Conservation (phyloP, 2,113 vertebrate species). For the Ptilonorhynchus violaceus region DNA sequence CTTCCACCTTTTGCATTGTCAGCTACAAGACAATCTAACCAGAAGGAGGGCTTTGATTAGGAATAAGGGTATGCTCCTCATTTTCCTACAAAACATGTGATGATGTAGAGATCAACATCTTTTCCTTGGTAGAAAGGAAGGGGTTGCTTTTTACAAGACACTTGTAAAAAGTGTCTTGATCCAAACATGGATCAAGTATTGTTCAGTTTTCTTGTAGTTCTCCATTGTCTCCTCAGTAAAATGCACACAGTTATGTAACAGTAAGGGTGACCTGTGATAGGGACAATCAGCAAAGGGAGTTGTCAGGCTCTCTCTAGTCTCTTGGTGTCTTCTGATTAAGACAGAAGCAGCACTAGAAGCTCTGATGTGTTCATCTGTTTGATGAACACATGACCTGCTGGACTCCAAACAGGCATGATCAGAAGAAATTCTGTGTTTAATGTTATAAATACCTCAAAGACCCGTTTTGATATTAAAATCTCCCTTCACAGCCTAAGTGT, state of each 20-base stretch:
- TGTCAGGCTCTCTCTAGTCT: not conserved
- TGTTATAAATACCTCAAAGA: not conserved
- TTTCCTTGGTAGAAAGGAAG: not conserved
- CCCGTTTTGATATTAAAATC: not conserved
- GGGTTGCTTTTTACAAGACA: not conserved
- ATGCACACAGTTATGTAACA: not conserved
- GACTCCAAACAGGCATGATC: not conserved
- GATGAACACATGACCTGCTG: not conserved
- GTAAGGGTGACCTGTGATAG: not conserved
- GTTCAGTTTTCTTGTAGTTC: not conserved
- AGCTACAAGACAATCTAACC: not conserved
- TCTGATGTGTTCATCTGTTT: too few species aligned
- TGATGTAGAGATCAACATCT: not conserved
- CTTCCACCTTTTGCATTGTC: not conserved
- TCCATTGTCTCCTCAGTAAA: not conserved
- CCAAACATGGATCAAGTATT: not conserved
- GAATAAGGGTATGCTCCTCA: not conserved
- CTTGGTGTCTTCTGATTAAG: not conserved
- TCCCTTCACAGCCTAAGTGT: not conserved
- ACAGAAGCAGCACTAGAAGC: not conserved
- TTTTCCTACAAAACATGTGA: not conserved
- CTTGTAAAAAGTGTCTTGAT: too few species aligned
- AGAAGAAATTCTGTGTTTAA: not conserved
- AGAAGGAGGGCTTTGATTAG: not conserved
- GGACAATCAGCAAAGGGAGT: not conserved